phyloP scores from a whole-genome alignment of 2,888 invertebrate genomes.

The Copidosoma aretas region DNA sequence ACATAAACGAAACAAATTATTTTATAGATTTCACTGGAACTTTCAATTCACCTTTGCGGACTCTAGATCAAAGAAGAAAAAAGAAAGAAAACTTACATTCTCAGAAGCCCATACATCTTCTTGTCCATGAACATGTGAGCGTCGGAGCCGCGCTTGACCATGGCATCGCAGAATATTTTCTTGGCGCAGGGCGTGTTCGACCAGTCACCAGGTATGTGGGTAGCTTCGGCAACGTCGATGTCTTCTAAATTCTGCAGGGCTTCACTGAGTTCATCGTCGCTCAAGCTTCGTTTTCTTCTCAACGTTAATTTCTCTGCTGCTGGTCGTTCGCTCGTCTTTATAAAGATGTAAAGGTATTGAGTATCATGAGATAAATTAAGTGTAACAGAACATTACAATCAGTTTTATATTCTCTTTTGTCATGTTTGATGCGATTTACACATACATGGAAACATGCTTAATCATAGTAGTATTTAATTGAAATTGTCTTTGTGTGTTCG shows the following conservation, averaged over 20 bases:
- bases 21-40: no score
- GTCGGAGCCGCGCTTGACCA: conserved; percentile 74
- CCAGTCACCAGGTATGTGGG: conserved; percentile 67
- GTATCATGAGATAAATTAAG: background rate
- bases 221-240: conserved; percentile 53
- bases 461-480: no score
- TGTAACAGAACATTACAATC: background rate
- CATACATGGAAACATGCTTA: no score
- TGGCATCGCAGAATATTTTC: conserved; percentile 77
- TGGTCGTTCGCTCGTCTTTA: background rate
- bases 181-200: conserved; percentile 80
- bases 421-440: no score
- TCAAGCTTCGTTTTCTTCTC: conserved; percentile 44
- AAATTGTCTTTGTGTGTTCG: background rate
- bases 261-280: conserved; percentile 52
- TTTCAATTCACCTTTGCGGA: no score
- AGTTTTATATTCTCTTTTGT: no score
- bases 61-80: no score
- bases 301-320: background rate
- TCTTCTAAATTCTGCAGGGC: conserved; percentile 57
- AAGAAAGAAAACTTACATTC: conserved; percentile 71
- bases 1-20: no score
- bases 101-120: conserved; percentile 76
- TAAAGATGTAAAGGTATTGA: no score
- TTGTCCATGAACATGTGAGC: conserved; percentile 79